Conservation (phyloP, 2,888 invertebrate species). For the Watsonalla binaria region DNA sequence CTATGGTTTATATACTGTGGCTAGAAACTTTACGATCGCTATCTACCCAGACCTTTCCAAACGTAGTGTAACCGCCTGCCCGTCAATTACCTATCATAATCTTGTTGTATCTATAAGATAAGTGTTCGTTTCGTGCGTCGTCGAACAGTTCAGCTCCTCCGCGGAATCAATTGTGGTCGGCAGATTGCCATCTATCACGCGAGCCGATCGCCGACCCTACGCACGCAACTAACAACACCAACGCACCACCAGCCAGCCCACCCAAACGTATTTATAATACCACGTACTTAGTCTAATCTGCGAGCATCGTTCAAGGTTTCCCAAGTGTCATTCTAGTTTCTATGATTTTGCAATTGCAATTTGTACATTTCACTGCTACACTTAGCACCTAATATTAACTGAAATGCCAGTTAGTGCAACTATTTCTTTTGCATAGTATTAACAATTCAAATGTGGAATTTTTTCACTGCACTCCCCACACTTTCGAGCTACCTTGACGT, state of each 20-base stretch:
- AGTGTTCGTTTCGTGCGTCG: constrained; percentile 7
- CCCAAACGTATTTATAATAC: constrained; percentile 19
- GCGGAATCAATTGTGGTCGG: constrained; percentile 68
- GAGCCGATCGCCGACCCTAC: constrained; percentile 66
- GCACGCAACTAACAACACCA: constrained; percentile 49
- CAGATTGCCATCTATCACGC: constrained; percentile 71
- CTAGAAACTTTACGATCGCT: neutral
- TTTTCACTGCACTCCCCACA: constrained; percentile 63
- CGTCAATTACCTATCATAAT: neutral
- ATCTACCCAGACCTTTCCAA: neutral
- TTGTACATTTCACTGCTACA: constrained; percentile 52
- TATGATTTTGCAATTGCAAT: constrained; percentile 16
- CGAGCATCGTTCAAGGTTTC: too few relatives aligned
- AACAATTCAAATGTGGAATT: constrained; percentile 72
- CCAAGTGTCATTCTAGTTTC: constrained; percentile 9
- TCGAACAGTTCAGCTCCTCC: constrained; percentile 21
- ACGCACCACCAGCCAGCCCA: constrained; percentile 53
- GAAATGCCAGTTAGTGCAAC: constrained; percentile 62
- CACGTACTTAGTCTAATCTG: neutral
- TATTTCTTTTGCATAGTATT: constrained; percentile 69
- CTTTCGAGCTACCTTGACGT: constrained; percentile 73
- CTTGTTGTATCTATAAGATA: neutral
- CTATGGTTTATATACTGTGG: too few relatives aligned
- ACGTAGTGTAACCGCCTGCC: neutral
- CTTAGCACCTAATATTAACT: constrained; percentile 63